These are phyloP conservation scores for Hyperoplus lanceolatus DNA, from an alignment of 2,797 vertebrate species.

Conservation along the genomic window DNA sequence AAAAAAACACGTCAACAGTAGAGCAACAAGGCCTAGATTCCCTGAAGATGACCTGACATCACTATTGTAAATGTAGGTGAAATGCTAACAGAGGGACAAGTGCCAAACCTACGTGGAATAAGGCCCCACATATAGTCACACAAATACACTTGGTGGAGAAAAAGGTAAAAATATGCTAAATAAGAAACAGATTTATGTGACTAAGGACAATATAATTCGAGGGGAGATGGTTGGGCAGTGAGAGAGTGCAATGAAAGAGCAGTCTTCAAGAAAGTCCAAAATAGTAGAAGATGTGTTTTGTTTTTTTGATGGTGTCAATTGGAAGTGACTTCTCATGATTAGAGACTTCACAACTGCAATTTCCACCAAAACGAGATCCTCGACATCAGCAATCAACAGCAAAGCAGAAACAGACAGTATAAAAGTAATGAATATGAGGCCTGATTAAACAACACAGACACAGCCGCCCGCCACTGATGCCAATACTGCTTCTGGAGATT, in stretches of 20 bases:
- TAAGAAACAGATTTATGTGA: too few species aligned
- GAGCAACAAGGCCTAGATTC: background rate
- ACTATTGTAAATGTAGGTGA: background rate
- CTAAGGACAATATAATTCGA: background rate
- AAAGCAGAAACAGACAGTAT: slow-evolving; percentile 27
- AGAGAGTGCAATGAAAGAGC: background rate
- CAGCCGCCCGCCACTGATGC: slow-evolving; percentile 26
- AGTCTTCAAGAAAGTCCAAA: background rate
- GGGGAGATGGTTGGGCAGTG: background rate
- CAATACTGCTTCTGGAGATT: slow-evolving; percentile 30
- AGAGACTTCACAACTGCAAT: slow-evolving; percentile 20
- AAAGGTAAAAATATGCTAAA: background rate
- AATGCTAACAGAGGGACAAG: background rate
- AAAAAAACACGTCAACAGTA: background rate
- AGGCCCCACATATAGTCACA: background rate
- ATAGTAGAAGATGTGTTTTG: background rate
- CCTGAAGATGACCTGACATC: background rate
- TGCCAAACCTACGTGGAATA: background rate
- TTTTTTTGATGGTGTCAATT: background rate
- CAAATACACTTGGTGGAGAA: background rate
- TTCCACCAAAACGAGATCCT: slow-evolving; percentile 34
- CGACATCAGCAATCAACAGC: slow-evolving; percentile 35
- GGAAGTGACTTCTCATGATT: slow-evolving; percentile 13
- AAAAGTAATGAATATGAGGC: slow-evolving; percentile 32
- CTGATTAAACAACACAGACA: slow-evolving; percentile 38